Conservation (phyloP, 1,140 invertebrate genomes). For the Phthorimaea operculella region DNA sequence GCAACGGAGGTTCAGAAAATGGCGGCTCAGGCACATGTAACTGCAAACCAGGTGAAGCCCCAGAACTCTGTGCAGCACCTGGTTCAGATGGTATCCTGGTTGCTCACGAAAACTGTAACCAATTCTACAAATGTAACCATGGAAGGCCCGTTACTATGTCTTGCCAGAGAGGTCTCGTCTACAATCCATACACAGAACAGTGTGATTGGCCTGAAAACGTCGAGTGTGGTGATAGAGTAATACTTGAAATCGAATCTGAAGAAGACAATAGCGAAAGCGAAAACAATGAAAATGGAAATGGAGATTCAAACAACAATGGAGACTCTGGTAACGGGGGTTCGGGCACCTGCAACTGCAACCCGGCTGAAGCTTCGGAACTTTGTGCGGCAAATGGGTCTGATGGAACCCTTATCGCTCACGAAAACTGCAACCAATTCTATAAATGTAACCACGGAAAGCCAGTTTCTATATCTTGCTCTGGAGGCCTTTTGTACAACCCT, state of each 20-base stretch:
- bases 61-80: neutral
- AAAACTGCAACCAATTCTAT: no score
- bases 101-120: neutral
- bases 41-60: neutral
- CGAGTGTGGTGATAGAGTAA: conserved; percentile 20
- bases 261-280: neutral
- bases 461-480: no score
- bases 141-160: no score
- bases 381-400: no score
- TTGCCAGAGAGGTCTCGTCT: conserved; percentile 32
- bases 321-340: no score
- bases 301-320: neutral
- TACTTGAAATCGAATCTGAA: neutral
- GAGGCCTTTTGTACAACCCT: no score
- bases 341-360: no score
- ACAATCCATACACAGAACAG: conserved; percentile 66
- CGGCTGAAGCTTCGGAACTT: no score
- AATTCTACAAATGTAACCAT: neutral
- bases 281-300: no score
- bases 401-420: no score
- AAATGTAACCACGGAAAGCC: no score
- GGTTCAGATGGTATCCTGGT: neutral
- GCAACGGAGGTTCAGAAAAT: neutral
- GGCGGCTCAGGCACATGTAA: conserved; percentile 1
- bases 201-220: conserved; percentile 72